Base-by-base conservation (phyloP, 2,113 vertebrate species). In the Halcyon senegalensis region DNA sequence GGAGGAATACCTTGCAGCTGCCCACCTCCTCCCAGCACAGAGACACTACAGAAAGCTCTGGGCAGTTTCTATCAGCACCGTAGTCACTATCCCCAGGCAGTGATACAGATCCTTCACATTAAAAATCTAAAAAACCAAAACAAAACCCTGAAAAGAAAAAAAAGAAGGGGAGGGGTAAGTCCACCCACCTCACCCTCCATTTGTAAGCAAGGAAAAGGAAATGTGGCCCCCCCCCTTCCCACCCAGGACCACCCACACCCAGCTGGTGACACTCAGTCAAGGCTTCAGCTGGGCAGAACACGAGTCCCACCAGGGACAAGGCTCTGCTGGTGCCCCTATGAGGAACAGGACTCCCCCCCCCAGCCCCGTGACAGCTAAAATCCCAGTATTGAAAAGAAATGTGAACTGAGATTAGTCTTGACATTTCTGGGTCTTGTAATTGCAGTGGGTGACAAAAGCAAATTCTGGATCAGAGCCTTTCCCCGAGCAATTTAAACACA, bases 381-480 rank as follows among this genome's bases (percentile, higher is more conserved):
- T 86, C 76, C 86, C 15, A 16, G 56, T 35, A 72, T 64, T 89
- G 48, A 92, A 94, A 67, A 63, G 76, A 86, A 93, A 90, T 2
- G 2, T 78, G 81, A 90, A 89, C 60, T 3, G 27, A 75, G 83
- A 96, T 93, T 94, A 96, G 72, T 37, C 60, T 46, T 95, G 94
- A 92, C 92, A 15, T 95, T 97, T 95, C 93, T 94, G 90, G 93
- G 93, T 88, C 96, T 97, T 75, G 76, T 89, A 95, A 94, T 84
- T 79, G 88, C 88, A 77, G 85, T 70, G 59, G 79, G 93, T 94
- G 79, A 91, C 90, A 96, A 95, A 96, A 90, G 82, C 55, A 77
- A 91, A 94, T 59, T 90, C 90, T 84, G 82, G 85, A 95, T 86
- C 79, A 84, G 82, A 96, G 94, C 73, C 70, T 96, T 94, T 88